These are phyloP conservation scores for Melanerpes aurifrons DNA, from an alignment of 2,113 vertebrate species.

Conservation along the genomic window DNA sequence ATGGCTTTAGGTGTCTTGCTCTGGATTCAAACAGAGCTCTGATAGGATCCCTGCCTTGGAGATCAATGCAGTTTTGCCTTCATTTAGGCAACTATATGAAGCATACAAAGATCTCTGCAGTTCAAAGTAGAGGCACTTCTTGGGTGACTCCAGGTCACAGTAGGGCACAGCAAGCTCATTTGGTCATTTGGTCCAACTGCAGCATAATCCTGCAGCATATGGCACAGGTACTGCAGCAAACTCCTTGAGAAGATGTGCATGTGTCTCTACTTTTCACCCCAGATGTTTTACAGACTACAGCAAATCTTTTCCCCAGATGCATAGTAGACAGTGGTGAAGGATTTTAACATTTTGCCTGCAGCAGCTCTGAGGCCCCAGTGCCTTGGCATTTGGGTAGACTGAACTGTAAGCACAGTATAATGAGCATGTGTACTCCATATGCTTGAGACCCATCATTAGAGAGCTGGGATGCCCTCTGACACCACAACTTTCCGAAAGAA, in stretches of 20 bases:
- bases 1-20: neutral
- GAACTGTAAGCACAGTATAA: constrained; percentile 11
- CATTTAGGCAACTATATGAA: neutral
- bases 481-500: constrained; percentile 12
- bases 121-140: neutral
- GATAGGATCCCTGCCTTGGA: neutral
- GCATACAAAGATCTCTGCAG: neutral
- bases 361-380: constrained; percentile 32
- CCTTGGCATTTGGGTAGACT: constrained; percentile 54
- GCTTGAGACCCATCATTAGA: constrained; percentile 10
- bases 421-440: constrained; percentile 62
- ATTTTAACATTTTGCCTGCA: constrained; percentile 57
- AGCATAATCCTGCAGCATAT: neutral
- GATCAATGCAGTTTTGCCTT: neutral
- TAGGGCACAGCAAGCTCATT: neutral
- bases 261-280: neutral
- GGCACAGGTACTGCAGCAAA: neutral
- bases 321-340: neutral
- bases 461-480: neutral
- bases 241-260: rapidly evolving
- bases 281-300: neutral
- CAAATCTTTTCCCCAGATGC: neutral
- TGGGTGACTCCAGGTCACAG: neutral
- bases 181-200: neutral
- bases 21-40: neutral